Evolutionary conservation across 2,797 vertebrate species (phyloP), one percentile per base, ranked within the genome.

Genomic region (Cyprinella venusta): DNA sequence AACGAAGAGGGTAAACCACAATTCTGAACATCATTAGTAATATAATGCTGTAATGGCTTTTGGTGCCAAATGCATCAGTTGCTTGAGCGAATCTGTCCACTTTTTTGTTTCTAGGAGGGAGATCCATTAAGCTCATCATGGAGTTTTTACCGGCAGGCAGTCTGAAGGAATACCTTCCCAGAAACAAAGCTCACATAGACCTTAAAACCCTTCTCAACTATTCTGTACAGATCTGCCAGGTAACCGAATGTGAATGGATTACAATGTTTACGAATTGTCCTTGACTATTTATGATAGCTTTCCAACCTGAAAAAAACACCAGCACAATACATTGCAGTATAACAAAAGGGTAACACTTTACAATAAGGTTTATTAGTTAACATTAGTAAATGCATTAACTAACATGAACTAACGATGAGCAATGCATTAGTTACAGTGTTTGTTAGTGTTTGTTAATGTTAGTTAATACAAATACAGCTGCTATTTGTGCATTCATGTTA

Each of bases 131-230:
- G 89, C 95, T 99, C 80, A 99, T 99, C 86, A 99, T 99, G 98
- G 97, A 99, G 92, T 99, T 96, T 86, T 95, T 99, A 68, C 98
- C 98, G 61, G 95, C 96, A 15, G 97, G 98, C 84, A 99, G 97
- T 90, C 91, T 99, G 68, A 99, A 99, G 92, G 98, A 99, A 0
- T 99, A 99, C 85, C 95, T 99, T 0, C 97, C 97, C 18, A 93
- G 95, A 86, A 95, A 97, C 90, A 97, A 95, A 89, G 93, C 88
- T 88, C 96, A 96, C 90, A 97, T 96, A 67, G 93, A 84, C 69
- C 94, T 97, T 76, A 95, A 94, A 74, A 96, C 95, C 3, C 95
- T 98, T 87, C 93, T 99, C 64, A 96, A 89, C 90, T 99, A 99
- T 0, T 96, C 96, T 0, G 88, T 96, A 40, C 98, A 99, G 93